Evolutionary conservation across 1,140 invertebrate species (phyloP), one percentile per base, ranked within the genome.

Genomic region (Platyura marginata): DNA sequence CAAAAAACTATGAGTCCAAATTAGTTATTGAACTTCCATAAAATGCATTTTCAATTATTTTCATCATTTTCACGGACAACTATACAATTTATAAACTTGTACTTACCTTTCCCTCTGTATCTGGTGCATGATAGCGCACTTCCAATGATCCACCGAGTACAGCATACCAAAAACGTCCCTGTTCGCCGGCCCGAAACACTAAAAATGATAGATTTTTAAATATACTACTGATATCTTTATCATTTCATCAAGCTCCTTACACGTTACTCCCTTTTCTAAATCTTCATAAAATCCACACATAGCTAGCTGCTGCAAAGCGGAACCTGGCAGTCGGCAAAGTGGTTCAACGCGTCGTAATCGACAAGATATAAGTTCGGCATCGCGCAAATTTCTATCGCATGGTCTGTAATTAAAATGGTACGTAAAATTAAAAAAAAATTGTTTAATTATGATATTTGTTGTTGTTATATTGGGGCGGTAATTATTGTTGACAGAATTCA

Each of bases 121-220:
- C 64, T 39, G 70, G 63, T 29, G 68, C 70, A 46, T 71, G 69
- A 33, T 74, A 67, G 36, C 72, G 59, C 8, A 81, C 77, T 54
- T 80, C 78, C 39, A 85, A 53, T 16, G 73, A 71, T 9, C 81
- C 81, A 16, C 74, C 69, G 41, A 85, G 61, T 5, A 83, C 76
- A 15, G 75, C 76, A 59, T 83, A 84, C 79, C 80, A 85, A 57
- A 77, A 81, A 44, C 76, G 74, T 38, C 79, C 79, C 47, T 72
- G 69, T 53, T 84, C 80, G 11, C 80, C 80, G 63, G 81, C 77
- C 15, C 78, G 70, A 61, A 81, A 83, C 49, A 85, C 81, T 84
- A 63, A 23, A 70, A 67, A 5, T 4, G 13, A 34, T n/a, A 34
- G n/a, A n/a, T 13, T 29, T 29, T 29, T 29, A 29, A 13, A 29